Evolutionary conservation across 1,140 invertebrate genomes (phyloP).

Genomic region (Oncopodura yosiiana): DNA sequence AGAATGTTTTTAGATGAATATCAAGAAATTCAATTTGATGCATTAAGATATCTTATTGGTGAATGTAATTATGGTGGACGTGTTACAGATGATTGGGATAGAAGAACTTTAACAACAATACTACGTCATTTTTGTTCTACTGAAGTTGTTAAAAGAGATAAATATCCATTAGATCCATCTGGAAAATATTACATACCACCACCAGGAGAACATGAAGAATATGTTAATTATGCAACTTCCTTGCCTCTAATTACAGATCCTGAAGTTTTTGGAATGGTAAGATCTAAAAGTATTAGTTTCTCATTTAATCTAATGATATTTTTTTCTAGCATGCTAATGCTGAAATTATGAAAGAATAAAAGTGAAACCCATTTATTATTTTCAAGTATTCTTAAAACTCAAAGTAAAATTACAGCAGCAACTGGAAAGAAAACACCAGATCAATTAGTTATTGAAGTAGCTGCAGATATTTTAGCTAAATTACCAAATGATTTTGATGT

Average conservation of each 20-base stretch:
- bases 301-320: too few species aligned
- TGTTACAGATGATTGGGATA: conserved; percentile 91
- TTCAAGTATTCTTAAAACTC: conserved; percentile 63
- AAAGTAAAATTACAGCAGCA: conserved; percentile 40
- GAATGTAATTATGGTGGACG: conserved; percentile 95
- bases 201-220: conserved; percentile 63
- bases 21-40: conserved; percentile 74
- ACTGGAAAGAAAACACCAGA: conserved; percentile 51
- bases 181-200: conserved; percentile 61
- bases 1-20: conserved; percentile 82
- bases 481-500: conserved; percentile 66
- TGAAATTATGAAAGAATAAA: conserved; percentile 86
- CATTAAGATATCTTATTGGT: conserved; percentile 78
- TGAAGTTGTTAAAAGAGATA: conserved; percentile 39
- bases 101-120: conserved; percentile 72
- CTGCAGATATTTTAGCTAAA: conserved; percentile 57
- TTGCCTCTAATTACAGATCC: conserved; percentile 71
- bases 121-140: conserved; percentile 68
- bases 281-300: too few species aligned
- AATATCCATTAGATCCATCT: conserved; percentile 42
- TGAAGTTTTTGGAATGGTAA: conserved; percentile 84
- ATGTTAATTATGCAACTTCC: conserved; percentile 62
- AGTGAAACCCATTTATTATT: conserved; percentile 74
- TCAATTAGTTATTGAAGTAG: conserved; percentile 57
- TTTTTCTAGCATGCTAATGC: conserved; percentile 89